Evolutionary conservation across 2,888 invertebrate genomes (phyloP).

Genomic region (Hirtodrosophila duncani): DNA sequence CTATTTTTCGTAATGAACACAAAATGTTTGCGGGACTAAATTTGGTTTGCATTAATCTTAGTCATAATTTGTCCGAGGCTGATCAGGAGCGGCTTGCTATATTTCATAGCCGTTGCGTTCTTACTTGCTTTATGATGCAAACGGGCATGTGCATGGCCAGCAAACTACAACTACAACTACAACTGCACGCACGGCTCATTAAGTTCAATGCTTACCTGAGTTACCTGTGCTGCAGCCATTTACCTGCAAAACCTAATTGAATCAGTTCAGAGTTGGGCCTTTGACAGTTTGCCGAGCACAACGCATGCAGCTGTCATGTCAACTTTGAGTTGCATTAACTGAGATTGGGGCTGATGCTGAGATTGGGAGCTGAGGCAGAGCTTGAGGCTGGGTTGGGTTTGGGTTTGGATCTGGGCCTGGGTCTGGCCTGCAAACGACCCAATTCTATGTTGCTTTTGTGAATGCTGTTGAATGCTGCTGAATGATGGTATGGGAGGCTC

Average conservation of each 20-base stretch:
- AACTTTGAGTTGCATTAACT: slow-evolving; percentile 5
- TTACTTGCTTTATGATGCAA: no score
- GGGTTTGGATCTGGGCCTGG: no score
- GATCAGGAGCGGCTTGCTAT: no score
- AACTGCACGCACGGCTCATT: slow-evolving; percentile 25
- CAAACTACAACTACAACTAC: no score
- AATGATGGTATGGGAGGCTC: neutral
- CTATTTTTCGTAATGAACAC: no score
- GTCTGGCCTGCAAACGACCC: slow-evolving; percentile 30
- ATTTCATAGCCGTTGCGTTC: no score
- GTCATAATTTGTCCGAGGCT: no score
- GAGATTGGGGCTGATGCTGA: neutral
- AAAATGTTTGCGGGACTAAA: no score
- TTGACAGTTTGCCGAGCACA: slow-evolving; percentile 6
- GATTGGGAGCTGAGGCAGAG: no score
- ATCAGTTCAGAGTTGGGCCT: slow-evolving; percentile 13
- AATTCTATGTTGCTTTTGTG: slow-evolving; percentile 9
- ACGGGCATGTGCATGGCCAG: no score
- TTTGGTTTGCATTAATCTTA: no score
- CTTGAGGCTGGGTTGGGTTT: no score
- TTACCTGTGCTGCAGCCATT: slow-evolving; percentile 8
- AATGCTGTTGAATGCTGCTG: neutral
- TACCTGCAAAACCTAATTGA: slow-evolving; percentile 22
- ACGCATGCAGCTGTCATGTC: slow-evolving; percentile 32
- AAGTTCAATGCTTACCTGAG: neutral